Conservation (phyloP, 2,797 vertebrate genomes). For the Anabacerthia variegaticeps region DNA sequence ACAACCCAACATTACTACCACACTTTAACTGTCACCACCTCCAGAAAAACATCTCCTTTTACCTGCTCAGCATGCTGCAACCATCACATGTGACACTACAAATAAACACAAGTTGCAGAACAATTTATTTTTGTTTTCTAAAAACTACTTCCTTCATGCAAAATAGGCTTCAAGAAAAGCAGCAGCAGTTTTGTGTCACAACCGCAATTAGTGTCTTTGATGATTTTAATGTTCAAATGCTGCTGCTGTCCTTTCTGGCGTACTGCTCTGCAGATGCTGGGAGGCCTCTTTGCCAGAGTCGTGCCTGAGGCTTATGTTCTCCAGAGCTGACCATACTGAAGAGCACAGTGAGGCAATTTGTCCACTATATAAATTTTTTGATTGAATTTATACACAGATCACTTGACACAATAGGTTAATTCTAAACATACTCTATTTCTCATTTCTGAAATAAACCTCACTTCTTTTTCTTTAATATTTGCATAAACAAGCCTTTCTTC, state of each 20-base stretch:
- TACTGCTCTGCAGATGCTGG: background rate
- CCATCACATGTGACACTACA: rapidly evolving
- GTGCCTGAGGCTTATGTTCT: background rate
- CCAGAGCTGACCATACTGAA: background rate
- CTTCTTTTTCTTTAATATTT: background rate
- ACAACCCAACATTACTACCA: background rate
- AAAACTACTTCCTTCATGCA: background rate
- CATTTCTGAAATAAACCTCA: background rate
- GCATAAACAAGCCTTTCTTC: background rate
- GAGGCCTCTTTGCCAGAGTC: background rate
- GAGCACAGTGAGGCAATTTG: rapidly evolving
- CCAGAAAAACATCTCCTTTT: background rate
- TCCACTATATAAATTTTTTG: background rate
- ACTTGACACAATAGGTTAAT: background rate
- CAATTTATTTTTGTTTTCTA: background rate
- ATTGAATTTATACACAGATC: background rate
- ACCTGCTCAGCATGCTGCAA: background rate
- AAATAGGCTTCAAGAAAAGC: background rate
- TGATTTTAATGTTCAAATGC: background rate
- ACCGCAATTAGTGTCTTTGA: background rate
- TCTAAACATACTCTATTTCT: background rate
- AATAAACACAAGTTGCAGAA: background rate
- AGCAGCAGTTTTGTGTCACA: background rate
- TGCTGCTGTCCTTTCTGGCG: background rate
- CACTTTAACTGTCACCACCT: background rate